phyloP scores from a whole-genome alignment of 2,113 vertebrate genomes.

The Nycticebus coucang region DNA sequence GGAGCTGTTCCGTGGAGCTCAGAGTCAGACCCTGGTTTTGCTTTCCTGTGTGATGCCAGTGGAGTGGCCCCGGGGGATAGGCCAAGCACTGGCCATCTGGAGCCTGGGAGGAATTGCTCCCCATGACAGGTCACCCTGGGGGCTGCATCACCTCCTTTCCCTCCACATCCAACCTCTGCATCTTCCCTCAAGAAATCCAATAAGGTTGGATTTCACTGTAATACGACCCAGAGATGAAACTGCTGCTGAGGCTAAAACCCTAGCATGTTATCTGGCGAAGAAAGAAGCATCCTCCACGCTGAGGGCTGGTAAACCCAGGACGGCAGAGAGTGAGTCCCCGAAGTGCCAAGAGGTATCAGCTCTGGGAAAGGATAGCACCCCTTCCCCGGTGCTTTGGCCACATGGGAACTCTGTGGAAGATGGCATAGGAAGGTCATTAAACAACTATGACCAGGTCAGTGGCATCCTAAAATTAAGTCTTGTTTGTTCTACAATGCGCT shows the following conservation, averaged over 20 bases:
- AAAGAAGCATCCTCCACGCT: constrained; percentile 51
- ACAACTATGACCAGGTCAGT: constrained; percentile 84
- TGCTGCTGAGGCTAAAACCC: constrained; percentile 77
- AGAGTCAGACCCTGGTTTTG: background rate
- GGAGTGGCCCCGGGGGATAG: constrained; percentile 49
- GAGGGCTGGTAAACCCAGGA: background rate
- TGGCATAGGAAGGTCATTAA: constrained; percentile 58
- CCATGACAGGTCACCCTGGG: constrained; percentile 66
- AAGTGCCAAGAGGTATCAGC: background rate
- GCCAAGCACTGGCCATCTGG: constrained; percentile 82
- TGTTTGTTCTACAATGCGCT: background rate
- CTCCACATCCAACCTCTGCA: constrained; percentile 39
- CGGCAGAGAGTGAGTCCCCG: background rate
- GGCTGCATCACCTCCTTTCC: constrained; percentile 59
- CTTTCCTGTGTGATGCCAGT: background rate
- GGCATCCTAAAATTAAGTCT: constrained; percentile 1
- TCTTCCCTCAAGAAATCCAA: constrained; percentile 63
- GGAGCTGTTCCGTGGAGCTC: background rate
- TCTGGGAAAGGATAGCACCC: background rate
- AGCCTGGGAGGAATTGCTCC: constrained; percentile 75
- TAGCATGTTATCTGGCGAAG: constrained; percentile 66
- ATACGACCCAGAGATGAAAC: constrained; percentile 79
- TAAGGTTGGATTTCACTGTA: constrained; percentile 86
- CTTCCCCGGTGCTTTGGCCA: background rate
- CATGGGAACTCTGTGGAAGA: background rate